Percentiles rank a stretch among this genome's conserved stretches.
phyloP scores from a whole-genome alignment of 2,113 vertebrate species.

The mouse (Mus musculus) region GRCm39 chr1:162960001-162960500 shows the following conservation, averaged over 20 bases:
- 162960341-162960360: neutral
- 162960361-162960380: neutral
- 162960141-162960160: neutral
- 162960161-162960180: slow-evolving; percentile 9
- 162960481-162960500: neutral
- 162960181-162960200: slow-evolving; percentile 15
- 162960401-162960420: neutral
- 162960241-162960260: neutral
- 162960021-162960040: neutral
- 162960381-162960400: neutral
- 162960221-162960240: neutral
- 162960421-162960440: neutral
- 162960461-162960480: neutral
- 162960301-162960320: neutral
- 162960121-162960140: neutral
- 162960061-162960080: neutral
- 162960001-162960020: neutral
- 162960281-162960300: neutral
- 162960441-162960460: neutral
- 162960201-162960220: neutral
- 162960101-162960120: neutral
- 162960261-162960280: neutral
- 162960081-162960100: neutral
- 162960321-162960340: neutral
- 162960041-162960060: too few species aligned